phyloP scores from a whole-genome alignment of 2,888 invertebrate genomes.

The Rhingia campestris region DNA sequence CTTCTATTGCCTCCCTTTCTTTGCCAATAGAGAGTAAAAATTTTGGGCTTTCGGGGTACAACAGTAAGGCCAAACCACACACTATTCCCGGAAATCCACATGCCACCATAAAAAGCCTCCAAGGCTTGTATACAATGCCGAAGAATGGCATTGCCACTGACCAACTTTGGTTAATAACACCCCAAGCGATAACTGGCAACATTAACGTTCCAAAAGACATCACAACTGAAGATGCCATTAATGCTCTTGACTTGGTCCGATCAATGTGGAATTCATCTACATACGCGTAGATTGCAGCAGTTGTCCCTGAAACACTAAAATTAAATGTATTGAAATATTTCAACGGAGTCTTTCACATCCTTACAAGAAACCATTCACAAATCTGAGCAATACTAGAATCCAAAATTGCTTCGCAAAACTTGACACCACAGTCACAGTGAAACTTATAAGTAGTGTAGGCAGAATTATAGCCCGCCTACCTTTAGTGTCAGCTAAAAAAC shows the following conservation, averaged over 20 bases:
- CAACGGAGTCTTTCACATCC: slow-evolving; percentile 68
- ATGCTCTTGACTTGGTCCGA: slow-evolving; percentile 81
- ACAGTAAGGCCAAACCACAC: slow-evolving; percentile 76
- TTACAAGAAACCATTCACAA: slow-evolving; percentile 84
- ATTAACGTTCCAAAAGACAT: slow-evolving; percentile 78
- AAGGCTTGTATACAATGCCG: slow-evolving; percentile 78
- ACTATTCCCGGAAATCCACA: slow-evolving; percentile 78
- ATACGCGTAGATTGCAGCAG: slow-evolving; percentile 84
- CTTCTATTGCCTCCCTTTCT: slow-evolving; percentile 76
- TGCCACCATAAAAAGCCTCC: slow-evolving; percentile 79
- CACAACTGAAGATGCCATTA: slow-evolving; percentile 79
- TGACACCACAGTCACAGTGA: slow-evolving; percentile 82
- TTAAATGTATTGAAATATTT: neutral
- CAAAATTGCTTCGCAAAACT: slow-evolving; percentile 83
- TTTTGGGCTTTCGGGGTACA: slow-evolving; percentile 81
- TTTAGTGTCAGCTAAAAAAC: slow-evolving; percentile 84
- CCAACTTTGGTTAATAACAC: slow-evolving; percentile 79
- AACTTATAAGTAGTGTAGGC: slow-evolving; percentile 82
- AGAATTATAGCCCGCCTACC: slow-evolving; percentile 83
- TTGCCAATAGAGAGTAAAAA: slow-evolving; percentile 78
- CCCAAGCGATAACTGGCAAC: slow-evolving; percentile 78
- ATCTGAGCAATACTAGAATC: slow-evolving; percentile 83
- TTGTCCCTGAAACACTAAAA: slow-evolving; percentile 81
- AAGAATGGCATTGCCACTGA: slow-evolving; percentile 76
- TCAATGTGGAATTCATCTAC: slow-evolving; percentile 84